phyloP scores from a whole-genome alignment of 2,797 vertebrate species.

The Tiaroga cobitis region DNA sequence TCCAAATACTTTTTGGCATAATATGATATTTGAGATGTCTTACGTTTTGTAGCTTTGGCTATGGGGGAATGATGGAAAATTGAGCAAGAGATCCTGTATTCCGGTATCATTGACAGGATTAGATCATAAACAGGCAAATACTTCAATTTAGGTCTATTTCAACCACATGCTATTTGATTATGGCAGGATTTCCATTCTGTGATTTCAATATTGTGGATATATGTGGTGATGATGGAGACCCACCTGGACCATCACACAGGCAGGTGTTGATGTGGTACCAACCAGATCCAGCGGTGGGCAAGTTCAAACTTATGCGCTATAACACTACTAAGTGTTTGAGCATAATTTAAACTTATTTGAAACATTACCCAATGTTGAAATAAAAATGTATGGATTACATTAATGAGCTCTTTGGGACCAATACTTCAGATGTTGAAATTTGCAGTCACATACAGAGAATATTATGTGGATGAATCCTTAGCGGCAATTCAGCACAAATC shows the following conservation, averaged over 20 bases:
- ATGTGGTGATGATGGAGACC: conserved; percentile 46
- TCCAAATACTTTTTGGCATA: neutral
- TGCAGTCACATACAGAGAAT: neutral
- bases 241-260: conserved; percentile 19
- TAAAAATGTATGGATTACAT: neutral
- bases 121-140: conserved; percentile 57
- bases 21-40: neutral
- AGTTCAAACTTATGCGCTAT: neutral
- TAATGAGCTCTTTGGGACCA: neutral
- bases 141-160: conserved; percentile 55
- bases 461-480: neutral
- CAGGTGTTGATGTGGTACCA: conserved; percentile 14
- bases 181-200: conserved; percentile 63
- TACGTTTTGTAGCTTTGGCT: neutral
- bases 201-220: conserved; percentile 57
- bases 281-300: neutral
- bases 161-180: conserved; percentile 70
- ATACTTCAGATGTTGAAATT: neutral
- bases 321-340: neutral
- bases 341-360: neutral
- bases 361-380: neutral
- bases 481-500: neutral
- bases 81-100: neutral
- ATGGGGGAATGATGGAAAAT: conserved; percentile 15
- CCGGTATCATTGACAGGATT: neutral